Base-by-base conservation (phyloP, 2,797 vertebrate genomes). In the Graptemys geographica region DNA sequence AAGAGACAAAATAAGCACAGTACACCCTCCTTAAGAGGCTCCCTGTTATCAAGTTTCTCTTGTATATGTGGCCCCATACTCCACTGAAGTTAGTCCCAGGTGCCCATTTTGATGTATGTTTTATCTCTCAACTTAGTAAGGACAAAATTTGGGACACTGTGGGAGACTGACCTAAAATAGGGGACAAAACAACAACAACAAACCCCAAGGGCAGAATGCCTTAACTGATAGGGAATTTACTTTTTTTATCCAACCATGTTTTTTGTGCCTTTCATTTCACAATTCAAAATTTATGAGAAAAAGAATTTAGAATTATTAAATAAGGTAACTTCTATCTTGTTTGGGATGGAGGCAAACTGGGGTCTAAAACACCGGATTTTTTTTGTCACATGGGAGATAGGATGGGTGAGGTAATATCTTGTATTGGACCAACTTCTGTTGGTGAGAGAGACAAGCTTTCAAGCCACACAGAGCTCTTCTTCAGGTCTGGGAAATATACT, bases 1-100 rank as follows among this genome's bases (percentile, higher is more conserved):
- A 97, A 98, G 97, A 98, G 95, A 98, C 97, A 97, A 93, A 98
- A 97, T 92, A 96, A 95, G 76, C 92, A 96, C 19, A 79, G 49
- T 81, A 90, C 69, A 86, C 78, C 94, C 92, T 80, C 83, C 89
- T 81, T 94, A 57, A 19, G 56, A 92, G 87, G 74, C 83, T 92
- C 81, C 3, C 56, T 37, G 3, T 72, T 87, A 18, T 59, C 19
- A 53, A n/a, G 11, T 6, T 80, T 53, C 81, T 44, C 56, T 83
- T 83, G 52, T 37, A 55, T 57, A 80, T 52, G 87, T 93, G 57
- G 28, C 90, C 93, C 44, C 85, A 83, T 28, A 79, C 59, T 47
- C 25, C 79, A 87, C 12, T 90, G 47, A 94, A 91, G 56, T 92
- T 69, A 92, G 49, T 3, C 51, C 52, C 79, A 90, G 81, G 27